These are phyloP conservation scores for Hyposoter dolosus DNA, from an alignment of 2,888 invertebrate genomes.

Conservation along the genomic window DNA sequence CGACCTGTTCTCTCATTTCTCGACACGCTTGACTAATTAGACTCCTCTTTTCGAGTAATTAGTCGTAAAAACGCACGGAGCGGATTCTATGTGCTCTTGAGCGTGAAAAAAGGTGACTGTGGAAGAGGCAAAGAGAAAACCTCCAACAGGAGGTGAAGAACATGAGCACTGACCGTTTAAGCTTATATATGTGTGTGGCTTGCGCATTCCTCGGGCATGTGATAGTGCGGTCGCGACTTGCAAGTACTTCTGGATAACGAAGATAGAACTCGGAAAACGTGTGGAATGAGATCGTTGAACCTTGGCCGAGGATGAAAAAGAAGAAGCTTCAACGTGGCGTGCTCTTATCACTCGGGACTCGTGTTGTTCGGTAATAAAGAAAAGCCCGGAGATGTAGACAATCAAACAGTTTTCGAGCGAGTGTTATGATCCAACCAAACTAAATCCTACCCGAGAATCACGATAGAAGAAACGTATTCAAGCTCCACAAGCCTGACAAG, in stretches of 20 bases:
- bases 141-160: constrained; percentile 54
- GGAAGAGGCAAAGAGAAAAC: constrained; percentile 68
- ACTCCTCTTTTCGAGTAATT: constrained; percentile 73
- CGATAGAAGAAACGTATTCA: too few species aligned
- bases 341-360: constrained; percentile 39
- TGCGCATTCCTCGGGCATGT: background rate
- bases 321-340: constrained; percentile 43
- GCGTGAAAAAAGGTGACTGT: constrained; percentile 58
- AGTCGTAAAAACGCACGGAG: constrained; percentile 70
- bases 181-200: constrained; percentile 13
- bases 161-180: constrained; percentile 61
- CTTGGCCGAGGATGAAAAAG: constrained; percentile 10
- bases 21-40: constrained; percentile 72
- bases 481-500: too few species aligned
- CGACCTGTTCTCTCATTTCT: constrained; percentile 34
- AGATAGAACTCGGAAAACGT: constrained; percentile 18
- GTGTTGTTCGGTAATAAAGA: background rate
- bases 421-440: too few species aligned
- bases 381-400: background rate
- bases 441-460: too few species aligned
- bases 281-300: constrained; percentile 21
- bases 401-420: background rate
- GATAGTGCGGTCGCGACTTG: constrained; percentile 17
- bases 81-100: constrained; percentile 66
- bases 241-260: constrained; percentile 17